Evolutionary conservation across 2,888 invertebrate species (phyloP).

Genomic region (Macrophya annulata): DNA sequence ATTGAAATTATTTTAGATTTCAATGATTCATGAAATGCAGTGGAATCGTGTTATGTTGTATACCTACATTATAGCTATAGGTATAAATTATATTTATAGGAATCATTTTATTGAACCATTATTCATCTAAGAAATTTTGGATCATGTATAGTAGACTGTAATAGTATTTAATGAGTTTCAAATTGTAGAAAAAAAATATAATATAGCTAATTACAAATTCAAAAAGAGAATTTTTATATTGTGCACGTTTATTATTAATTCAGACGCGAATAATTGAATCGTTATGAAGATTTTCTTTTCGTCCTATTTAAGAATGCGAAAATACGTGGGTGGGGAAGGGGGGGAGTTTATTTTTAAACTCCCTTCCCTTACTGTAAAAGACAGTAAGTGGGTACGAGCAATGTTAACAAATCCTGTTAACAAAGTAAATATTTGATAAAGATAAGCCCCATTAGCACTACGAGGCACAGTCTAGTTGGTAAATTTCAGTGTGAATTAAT

Average conservation of each 20-base stretch:
- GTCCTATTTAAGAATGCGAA: slow-evolving; percentile 4
- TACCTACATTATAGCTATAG: neutral
- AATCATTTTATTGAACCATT: neutral
- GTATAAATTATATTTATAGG: neutral
- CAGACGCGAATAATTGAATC: neutral
- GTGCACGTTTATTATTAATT: neutral
- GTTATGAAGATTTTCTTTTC: neutral
- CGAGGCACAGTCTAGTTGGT: slow-evolving; percentile 29
- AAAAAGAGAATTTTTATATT: neutral
- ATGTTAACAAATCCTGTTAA: slow-evolving; percentile 61
- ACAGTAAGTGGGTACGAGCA: slow-evolving; percentile 24
- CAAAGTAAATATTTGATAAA: slow-evolving; percentile 70
- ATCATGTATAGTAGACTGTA: too few relatives aligned
- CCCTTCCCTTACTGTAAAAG: neutral
- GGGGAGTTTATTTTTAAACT: neutral
- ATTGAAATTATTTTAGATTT: neutral
- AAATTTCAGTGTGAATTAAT: slow-evolving; percentile 45
- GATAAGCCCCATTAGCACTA: slow-evolving; percentile 65
- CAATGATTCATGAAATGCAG: neutral
- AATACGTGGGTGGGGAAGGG: neutral
- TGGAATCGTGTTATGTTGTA: neutral
- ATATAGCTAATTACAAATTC: neutral
- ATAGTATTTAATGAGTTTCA: neutral
- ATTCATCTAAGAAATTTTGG: neutral
- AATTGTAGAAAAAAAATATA: neutral